Conservation (phyloP, 2,113 vertebrate species). For the Tragulus kanchil region DNA sequence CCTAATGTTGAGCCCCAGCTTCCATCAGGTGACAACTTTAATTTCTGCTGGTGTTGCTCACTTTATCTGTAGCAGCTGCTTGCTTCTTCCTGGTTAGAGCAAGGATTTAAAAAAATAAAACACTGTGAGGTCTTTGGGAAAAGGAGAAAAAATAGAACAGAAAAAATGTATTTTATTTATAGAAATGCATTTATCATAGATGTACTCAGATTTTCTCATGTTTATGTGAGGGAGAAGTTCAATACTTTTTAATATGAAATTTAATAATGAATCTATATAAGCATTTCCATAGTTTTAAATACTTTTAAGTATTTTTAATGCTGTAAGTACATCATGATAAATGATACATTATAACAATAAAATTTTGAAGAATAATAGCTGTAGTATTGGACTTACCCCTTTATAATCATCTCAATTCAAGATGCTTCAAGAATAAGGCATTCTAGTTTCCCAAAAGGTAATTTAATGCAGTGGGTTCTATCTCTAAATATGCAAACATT, state of each 20-base stretch:
- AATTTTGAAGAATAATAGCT: background rate
- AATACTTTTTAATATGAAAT: background rate
- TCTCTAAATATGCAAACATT: background rate
- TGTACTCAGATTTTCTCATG: background rate
- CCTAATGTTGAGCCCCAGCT: constrained; percentile 56
- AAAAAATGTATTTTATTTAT: background rate
- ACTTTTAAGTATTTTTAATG: background rate
- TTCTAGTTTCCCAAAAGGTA: background rate
- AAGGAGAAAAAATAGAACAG: background rate
- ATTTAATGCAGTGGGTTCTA: background rate
- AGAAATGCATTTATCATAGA: background rate
- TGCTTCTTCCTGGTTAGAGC: constrained; percentile 29
- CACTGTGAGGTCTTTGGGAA: background rate
- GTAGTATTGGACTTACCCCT: background rate
- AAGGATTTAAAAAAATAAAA: constrained; percentile 51
- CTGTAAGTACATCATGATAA: background rate
- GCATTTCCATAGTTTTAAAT: background rate
- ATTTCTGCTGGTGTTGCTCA: constrained; percentile 54
- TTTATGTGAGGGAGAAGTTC: background rate
- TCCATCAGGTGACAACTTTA: constrained; percentile 69
- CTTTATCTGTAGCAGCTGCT: constrained; percentile 54
- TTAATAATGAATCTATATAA: background rate
- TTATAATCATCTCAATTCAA: background rate
- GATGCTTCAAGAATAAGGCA: background rate
- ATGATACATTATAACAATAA: background rate